These are phyloP conservation scores for Electrona antarctica DNA, from an alignment of 2,113 vertebrate genomes.

Conservation along the genomic window DNA sequence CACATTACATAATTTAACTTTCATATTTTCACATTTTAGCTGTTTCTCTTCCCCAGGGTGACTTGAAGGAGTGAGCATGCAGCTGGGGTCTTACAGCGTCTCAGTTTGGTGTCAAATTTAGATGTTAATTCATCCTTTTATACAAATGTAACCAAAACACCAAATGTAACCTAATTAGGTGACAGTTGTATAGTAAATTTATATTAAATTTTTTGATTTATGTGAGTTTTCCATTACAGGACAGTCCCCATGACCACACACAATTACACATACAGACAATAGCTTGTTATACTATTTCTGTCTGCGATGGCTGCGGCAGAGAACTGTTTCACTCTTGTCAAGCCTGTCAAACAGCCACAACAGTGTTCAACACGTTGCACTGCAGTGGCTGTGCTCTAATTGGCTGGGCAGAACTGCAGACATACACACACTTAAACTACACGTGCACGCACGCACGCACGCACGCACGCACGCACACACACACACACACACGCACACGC, in stretches of 20 bases:
- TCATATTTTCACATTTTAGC: background rate
- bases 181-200: no score
- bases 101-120: no score
- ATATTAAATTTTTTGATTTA: no score
- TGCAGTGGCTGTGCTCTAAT: conserved; percentile 62
- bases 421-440: background rate
- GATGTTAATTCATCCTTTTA: no score
- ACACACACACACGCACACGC: conserved; percentile 10
- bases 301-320: background rate
- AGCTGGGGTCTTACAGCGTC: background rate
- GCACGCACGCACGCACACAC: conserved; percentile 1
- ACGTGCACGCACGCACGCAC: conserved; percentile 16
- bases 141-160: no score
- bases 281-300: conserved; percentile 1
- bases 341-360: conserved; percentile 49
- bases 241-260: background rate
- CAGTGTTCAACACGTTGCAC: conserved; percentile 40
- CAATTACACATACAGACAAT: conserved; percentile 6
- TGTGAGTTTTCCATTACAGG: background rate
- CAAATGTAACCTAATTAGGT: no score
- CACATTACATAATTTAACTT: background rate
- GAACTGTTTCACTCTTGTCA: conserved; percentile 9
- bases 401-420: conserved; percentile 46
- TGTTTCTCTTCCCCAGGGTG: background rate
- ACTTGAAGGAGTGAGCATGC: background rate